Evolutionary conservation across 2,797 vertebrate genomes (phyloP).

Genomic region (Anguilla anguilla): DNA sequence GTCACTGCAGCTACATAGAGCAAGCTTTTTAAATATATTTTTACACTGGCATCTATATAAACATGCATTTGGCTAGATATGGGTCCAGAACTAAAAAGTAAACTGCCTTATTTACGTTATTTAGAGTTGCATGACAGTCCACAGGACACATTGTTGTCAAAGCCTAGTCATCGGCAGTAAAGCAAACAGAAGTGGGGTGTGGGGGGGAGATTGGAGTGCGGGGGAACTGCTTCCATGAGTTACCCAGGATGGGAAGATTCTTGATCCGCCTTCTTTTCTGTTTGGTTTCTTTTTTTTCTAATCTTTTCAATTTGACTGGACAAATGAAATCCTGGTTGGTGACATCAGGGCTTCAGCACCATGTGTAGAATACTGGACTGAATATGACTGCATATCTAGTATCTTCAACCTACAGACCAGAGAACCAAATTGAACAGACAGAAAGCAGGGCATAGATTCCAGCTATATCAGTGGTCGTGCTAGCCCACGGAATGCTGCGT

Average conservation of each 20-base stretch:
- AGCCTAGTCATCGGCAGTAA: conserved; percentile 62
- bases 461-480: not conserved
- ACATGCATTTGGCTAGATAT: conserved; percentile 84
- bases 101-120: conserved; percentile 71
- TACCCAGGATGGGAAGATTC: conserved; percentile 68
- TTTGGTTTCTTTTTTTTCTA: conserved; percentile 35
- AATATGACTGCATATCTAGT: conserved; percentile 80
- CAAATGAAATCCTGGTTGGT: conserved; percentile 72
- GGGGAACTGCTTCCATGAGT: conserved; percentile 74
- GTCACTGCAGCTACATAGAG: conserved; percentile 82
- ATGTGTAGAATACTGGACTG: conserved; percentile 78
- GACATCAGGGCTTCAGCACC: conserved; percentile 82
- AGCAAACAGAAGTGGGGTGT: conserved; percentile 66
- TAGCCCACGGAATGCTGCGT: not conserved
- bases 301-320: conserved; percentile 27
- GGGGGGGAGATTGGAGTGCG: conserved; percentile 67
- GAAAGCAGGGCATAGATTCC: not conserved
- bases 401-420: conserved; percentile 70
- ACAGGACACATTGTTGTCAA: conserved; percentile 66
- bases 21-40: conserved; percentile 74
- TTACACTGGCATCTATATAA: conserved; percentile 59
- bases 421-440: not conserved
- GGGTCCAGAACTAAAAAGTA: conserved; percentile 69
- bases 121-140: conserved; percentile 80
- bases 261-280: conserved; percentile 43